A percentile compares a stretch with the other conserved stretches of the same genome.
Conservation (phyloP, 2,797 vertebrate species). For the Sebastiscus albofasciatus region DNA sequence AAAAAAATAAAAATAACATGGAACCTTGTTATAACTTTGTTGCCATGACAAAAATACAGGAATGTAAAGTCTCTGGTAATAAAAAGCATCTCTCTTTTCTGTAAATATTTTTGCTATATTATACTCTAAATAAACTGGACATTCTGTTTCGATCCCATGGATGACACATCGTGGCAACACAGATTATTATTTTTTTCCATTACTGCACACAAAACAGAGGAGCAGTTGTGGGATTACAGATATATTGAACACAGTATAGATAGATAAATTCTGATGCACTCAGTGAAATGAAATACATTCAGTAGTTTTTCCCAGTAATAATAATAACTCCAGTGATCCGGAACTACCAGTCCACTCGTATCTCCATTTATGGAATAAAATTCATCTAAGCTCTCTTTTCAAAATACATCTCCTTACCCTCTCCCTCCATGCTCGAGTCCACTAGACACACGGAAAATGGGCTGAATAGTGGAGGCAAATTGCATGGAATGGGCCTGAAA, state of each 20-base stretch:
- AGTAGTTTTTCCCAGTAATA: conserved; percentile 21
- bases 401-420: conserved; percentile 1
- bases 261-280: conserved; percentile 49
- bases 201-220: conserved; percentile 53
- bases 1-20: background rate
- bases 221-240: conserved; percentile 40
- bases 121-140: conserved; percentile 45
- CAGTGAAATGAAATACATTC: conserved; percentile 72
- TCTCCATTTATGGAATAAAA: conserved; percentile 32
- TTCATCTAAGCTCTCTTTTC: conserved; percentile 14
- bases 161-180: conserved; percentile 30
- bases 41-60: conserved; percentile 35
- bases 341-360: background rate
- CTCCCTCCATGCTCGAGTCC: background rate
- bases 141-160: conserved; percentile 41
- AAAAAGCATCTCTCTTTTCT: conserved; percentile 46
- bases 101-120: conserved; percentile 45
- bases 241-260: conserved; percentile 52
- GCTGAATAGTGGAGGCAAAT: conserved; percentile 44
- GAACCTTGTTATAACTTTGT: conserved; percentile 27
- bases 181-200: conserved; percentile 10
- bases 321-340: conserved; percentile 22
- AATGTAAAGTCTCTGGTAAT: conserved; percentile 41
- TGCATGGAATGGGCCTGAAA: conserved; percentile 34
- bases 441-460: conserved; percentile 36